Percentiles rank a stretch among this genome's conserved stretches.
These are phyloP conservation scores for Tipula lateralis DNA, from an alignment of 2,888 invertebrate species.

Conservation along the genomic window DNA sequence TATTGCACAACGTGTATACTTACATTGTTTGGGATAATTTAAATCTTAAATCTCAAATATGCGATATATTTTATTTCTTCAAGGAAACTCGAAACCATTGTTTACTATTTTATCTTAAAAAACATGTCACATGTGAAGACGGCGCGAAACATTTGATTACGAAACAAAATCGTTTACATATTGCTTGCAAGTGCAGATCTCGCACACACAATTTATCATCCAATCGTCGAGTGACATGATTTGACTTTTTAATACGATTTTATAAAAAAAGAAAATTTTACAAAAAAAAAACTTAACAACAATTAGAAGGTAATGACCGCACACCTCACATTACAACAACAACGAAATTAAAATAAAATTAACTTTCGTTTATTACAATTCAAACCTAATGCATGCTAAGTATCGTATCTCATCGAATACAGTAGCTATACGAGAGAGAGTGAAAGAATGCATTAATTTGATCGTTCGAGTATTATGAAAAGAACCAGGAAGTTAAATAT, in stretches of 20 bases:
- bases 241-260: not conserved
- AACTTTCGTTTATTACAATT: not conserved
- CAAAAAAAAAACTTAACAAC: not conserved
- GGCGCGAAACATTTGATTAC: no score
- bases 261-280: not conserved
- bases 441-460: not conserved
- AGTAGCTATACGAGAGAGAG: no score
- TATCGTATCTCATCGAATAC: no score
- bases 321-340: not conserved
- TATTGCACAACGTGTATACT: not conserved
- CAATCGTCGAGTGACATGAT: not conserved
- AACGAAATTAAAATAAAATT: not conserved
- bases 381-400: not conserved
- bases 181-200: no score
- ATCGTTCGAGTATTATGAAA: not conserved
- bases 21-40: no score
- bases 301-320: constrained; percentile 24
- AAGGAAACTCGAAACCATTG: no score
- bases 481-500: not conserved
- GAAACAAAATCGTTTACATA: no score
- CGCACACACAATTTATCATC: no score
- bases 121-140: no score
- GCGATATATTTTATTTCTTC: no score
- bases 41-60: no score
- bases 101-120: no score